Evolutionary conservation across 2,797 vertebrate genomes (phyloP).

Genomic region (Gobionotothen gibberifrons): DNA sequence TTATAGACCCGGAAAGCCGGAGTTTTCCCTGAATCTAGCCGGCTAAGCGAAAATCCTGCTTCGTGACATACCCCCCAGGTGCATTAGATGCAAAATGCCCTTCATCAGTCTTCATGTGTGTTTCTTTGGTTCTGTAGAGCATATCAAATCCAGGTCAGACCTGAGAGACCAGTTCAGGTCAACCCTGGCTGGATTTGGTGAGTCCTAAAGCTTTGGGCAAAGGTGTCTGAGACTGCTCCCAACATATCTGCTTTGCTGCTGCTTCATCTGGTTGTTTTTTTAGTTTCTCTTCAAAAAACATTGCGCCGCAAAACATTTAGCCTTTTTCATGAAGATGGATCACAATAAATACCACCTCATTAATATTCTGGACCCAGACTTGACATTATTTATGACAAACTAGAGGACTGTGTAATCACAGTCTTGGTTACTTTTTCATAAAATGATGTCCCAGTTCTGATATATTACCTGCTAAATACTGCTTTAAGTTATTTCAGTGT

Average conservation of each 20-base stretch:
- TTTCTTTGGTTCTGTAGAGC: slow-evolving; percentile 67
- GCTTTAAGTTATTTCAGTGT: slow-evolving; percentile 65
- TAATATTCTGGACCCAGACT: slow-evolving; percentile 35
- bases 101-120: slow-evolving; percentile 51
- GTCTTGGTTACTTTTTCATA: slow-evolving; percentile 38
- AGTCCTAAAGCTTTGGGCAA: slow-evolving; percentile 49
- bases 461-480: slow-evolving; percentile 58
- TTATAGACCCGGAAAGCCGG: no score
- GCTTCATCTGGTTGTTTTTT: slow-evolving; percentile 19
- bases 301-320: slow-evolving; percentile 14
- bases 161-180: slow-evolving; percentile 73
- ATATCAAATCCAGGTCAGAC: slow-evolving; percentile 63
- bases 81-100: neutral
- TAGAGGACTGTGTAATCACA: slow-evolving; percentile 43
- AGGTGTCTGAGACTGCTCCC: neutral
- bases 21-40: no score
- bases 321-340: slow-evolving; percentile 37
- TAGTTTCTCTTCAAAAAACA: slow-evolving; percentile 8
- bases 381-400: slow-evolving; percentile 39
- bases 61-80: no score
- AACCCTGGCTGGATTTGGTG: slow-evolving; percentile 84
- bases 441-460: slow-evolving; percentile 51
- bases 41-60: no score
- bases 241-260: slow-evolving; percentile 5
- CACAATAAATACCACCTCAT: slow-evolving; percentile 10